Evolutionary conservation across 1,140 invertebrate species (phyloP).

Genomic region (Archivesica marissinica): DNA sequence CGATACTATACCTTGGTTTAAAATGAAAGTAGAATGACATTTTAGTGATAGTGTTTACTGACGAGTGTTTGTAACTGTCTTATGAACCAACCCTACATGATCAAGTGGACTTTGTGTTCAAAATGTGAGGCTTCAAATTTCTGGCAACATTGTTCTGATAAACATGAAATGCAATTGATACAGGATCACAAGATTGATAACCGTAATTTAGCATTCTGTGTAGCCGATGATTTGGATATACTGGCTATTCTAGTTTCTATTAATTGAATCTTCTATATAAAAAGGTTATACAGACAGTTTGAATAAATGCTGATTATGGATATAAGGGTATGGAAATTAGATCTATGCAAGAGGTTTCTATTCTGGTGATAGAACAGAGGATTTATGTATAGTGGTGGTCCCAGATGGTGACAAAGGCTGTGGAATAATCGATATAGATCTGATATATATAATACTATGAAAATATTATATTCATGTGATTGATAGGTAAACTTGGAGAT

Average conservation of each 20-base stretch:
- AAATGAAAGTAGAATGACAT: constrained; percentile 25
- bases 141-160: no score
- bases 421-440: background rate
- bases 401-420: constrained; percentile 11
- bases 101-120: background rate
- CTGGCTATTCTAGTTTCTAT: background rate
- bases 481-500: background rate
- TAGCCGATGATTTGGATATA: background rate
- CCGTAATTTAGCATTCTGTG: background rate
- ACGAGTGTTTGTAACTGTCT: background rate
- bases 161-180: constrained; percentile 11
- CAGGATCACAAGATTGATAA: background rate
- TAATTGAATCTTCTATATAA: constrained; percentile 25
- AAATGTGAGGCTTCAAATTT: constrained; percentile 6
- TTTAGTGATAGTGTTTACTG: background rate
- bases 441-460: background rate
- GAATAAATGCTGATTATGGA: constrained; percentile 18
- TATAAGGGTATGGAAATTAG: no score
- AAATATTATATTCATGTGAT: background rate
- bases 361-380: background rate
- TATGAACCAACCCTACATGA: background rate
- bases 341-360: background rate
- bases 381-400: background rate
- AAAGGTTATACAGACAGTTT: background rate
- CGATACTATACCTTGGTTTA: background rate